Base-by-base conservation (phyloP, 2,888 invertebrate species). In the Aspidiotus destructor region DNA sequence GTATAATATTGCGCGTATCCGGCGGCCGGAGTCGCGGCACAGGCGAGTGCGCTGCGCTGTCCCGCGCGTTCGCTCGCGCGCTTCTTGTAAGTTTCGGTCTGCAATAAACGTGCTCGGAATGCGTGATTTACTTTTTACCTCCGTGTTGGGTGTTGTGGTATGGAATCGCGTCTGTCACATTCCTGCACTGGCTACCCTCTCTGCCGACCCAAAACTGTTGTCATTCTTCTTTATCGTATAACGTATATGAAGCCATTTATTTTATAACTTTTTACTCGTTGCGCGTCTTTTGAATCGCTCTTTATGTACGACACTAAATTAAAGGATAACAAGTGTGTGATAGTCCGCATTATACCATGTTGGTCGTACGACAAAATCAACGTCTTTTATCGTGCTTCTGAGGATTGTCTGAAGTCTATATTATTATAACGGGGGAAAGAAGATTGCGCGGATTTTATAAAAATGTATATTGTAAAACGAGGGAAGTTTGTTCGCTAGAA, bases 61-160 rank as follows among this genome's bases (percentile, higher is more conserved):
- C 2, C 48, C 11, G 11, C 48, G n/a, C 48, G 48, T n/a, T n/a
- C 10, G 10, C 48, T 11, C n/a, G 10, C 48, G 48, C 48, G 48
- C 11, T n/a, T 13, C 48, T 11, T 48, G n/a, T 48, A 48, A 11
- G 48, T 48, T 48, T 48, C 48, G n/a, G 48, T 48, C 48, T 48
- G 48, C 48, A 48, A 48, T 48, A 48, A 48, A 48, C 48, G 48
- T 48, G 48, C 48, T 48, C 48, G 48, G 48, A 48, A 48, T 48
- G 10, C n/a, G 48, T 6, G 10, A 48, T 48, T 48, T 48, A 48
- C 48, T 48, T 48, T 48, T 11, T n/a, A 48, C 48, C 48, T 48
- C 48, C n/a, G 10, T n/a, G 10, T 48, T n/a, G 48, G 48, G n/a
- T 48, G 48, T 48, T n/a, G 10, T 48, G 28, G 28, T 28, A 28